Percentiles rank a stretch among this genome's conserved stretches.
These are phyloP conservation scores for Drosophila funebris DNA, from an alignment of 1,140 invertebrate species.

Conservation along the genomic window DNA sequence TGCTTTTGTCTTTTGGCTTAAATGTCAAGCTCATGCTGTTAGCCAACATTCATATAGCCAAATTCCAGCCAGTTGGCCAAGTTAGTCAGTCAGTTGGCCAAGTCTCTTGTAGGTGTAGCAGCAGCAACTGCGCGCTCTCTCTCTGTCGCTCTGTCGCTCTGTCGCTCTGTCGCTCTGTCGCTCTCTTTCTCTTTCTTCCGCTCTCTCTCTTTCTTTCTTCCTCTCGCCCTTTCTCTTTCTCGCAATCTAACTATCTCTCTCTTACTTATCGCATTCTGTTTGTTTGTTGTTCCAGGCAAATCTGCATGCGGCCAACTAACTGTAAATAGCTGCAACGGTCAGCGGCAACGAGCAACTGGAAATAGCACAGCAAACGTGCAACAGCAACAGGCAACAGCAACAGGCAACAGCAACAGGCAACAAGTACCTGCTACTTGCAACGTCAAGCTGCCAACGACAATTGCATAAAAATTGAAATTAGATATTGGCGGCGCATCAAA, in stretches of 20 bases:
- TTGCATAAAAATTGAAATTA: slow-evolving; percentile 60
- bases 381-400: slow-evolving; percentile 28
- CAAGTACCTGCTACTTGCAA: slow-evolving; percentile 27
- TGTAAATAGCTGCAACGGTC: slow-evolving; percentile 68
- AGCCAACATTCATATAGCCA: slow-evolving; percentile 1
- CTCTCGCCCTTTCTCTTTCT: neutral
- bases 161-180: neutral
- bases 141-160: neutral
- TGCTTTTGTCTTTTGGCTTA: slow-evolving; percentile 42
- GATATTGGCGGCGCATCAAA: slow-evolving; percentile 50
- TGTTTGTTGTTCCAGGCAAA: slow-evolving; percentile 56
- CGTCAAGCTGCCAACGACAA: slow-evolving; percentile 31
- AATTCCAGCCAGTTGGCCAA: slow-evolving; percentile 20
- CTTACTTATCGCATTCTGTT: slow-evolving; percentile 25
- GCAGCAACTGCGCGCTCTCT: neutral
- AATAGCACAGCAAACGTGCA: slow-evolving; percentile 35
- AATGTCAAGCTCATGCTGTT: slow-evolving; percentile 69
- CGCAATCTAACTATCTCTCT: slow-evolving; percentile 1
- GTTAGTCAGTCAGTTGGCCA: slow-evolving; percentile 32
- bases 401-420: slow-evolving; percentile 20
- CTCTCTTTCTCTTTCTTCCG: slow-evolving; percentile 5
- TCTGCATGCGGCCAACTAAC: slow-evolving; percentile 69
- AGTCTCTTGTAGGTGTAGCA: slow-evolving; percentile 2
- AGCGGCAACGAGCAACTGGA: slow-evolving; percentile 55
- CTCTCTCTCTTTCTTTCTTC: neutral